These are phyloP conservation scores for Busseola fusca DNA, from an alignment of 2,888 invertebrate genomes.

Conservation along the genomic window DNA sequence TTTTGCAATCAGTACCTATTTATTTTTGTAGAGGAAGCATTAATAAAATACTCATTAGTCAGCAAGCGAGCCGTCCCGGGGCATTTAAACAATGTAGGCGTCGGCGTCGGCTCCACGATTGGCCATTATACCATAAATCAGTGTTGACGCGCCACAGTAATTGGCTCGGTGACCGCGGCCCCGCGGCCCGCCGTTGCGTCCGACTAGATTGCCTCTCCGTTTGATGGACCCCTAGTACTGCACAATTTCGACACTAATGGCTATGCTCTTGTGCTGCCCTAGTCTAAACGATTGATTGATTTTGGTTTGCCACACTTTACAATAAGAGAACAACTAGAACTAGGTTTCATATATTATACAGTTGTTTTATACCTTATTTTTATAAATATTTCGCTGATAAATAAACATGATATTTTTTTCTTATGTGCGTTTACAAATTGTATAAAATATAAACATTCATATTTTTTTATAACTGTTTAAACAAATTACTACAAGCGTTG, in stretches of 20 bases:
- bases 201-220: constrained; percentile 73
- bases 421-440: neutral
- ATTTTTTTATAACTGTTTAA: constrained; percentile 31
- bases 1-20: constrained; percentile 36
- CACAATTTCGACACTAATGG: constrained; percentile 69
- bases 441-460: constrained; percentile 13
- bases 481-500: constrained; percentile 44
- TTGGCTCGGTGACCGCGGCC: constrained; percentile 73
- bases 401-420: constrained; percentile 9
- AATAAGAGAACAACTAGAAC: neutral
- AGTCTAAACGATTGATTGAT: constrained; percentile 54
- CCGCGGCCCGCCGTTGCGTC: constrained; percentile 56
- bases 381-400: neutral
- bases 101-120: constrained; percentile 74
- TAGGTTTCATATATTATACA: neutral
- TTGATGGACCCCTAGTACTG: constrained; percentile 77
- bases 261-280: constrained; percentile 52
- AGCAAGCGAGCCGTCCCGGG: constrained; percentile 61
- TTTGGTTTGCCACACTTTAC: constrained; percentile 28
- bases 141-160: constrained; percentile 83
- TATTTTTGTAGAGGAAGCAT: constrained; percentile 44
- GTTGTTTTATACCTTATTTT: neutral
- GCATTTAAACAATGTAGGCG: constrained; percentile 85
- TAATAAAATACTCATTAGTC: constrained; percentile 63
- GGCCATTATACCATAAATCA: constrained; percentile 87